Conservation (phyloP, 2,113 vertebrate genomes). For the Nothocercus nigrocapillus region DNA sequence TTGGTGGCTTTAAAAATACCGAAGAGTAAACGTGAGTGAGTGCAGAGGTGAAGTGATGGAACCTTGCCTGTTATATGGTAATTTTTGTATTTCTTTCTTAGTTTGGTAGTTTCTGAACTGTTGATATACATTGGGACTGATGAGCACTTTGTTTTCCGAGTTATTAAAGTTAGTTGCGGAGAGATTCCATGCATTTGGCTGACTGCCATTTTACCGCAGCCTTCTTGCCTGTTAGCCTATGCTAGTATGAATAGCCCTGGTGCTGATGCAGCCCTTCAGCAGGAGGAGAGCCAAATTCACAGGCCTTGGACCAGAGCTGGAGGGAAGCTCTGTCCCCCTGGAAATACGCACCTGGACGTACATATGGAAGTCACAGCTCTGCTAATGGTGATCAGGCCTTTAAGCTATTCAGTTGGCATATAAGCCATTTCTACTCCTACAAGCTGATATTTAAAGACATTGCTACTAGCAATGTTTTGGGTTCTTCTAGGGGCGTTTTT, state of each 20-base stretch:
- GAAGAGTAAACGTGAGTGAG: background rate
- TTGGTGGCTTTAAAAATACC: background rate
- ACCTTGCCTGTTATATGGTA: rapidly evolving
- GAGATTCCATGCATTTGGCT: background rate
- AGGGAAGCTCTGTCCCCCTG: background rate
- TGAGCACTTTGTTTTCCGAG: background rate
- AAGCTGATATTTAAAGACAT: background rate
- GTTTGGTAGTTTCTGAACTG: background rate
- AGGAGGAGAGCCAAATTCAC: background rate
- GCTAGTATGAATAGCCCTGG: background rate
- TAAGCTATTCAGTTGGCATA: background rate
- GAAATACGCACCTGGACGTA: background rate
- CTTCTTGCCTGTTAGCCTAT: background rate
- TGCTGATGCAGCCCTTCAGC: background rate
- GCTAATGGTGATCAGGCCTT: too few relatives aligned
- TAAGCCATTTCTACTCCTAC: background rate
- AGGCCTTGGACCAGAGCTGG: background rate
- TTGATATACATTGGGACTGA: background rate
- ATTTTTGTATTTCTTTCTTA: background rate
- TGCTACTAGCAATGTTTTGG: background rate
- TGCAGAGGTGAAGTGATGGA: background rate
- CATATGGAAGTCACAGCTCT: background rate
- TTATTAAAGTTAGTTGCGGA: background rate
- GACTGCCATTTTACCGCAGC: background rate
- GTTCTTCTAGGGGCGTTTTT: background rate